Conservation (phyloP, 64 coral and sea anemone genomes). For the Exaiptasia diaphana region DNA sequence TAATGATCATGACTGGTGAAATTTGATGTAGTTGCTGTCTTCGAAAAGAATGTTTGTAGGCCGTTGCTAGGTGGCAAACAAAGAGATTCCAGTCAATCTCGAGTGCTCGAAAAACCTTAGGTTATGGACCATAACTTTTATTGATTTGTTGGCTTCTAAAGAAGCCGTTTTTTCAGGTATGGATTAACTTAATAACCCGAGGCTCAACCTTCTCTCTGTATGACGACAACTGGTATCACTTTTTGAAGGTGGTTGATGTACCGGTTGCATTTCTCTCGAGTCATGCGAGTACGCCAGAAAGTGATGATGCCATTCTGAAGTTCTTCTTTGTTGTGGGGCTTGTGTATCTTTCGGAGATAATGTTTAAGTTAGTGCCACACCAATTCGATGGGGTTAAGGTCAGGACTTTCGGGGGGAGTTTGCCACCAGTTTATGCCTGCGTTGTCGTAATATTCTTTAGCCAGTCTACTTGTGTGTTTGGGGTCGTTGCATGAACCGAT, state of each 20-base stretch:
- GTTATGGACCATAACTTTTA: too few species aligned
- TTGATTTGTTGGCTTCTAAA: too few species aligned
- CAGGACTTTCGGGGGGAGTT: neutral
- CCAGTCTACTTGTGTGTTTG: too few species aligned
- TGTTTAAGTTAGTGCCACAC: conserved; percentile 20
- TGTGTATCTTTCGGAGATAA: neutral
- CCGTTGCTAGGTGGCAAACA: too few species aligned
- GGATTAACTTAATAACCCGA: conserved; percentile 29
- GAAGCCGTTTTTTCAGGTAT: too few species aligned
- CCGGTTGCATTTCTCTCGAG: neutral
- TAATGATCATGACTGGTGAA: too few species aligned
- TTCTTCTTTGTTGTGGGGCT: conserved; percentile 2
- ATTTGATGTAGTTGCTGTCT: too few species aligned
- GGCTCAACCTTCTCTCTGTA: neutral
- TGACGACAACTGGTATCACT: neutral
- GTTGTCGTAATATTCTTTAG: too few species aligned
- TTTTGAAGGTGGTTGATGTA: conserved; percentile 23
- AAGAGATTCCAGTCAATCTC: too few species aligned
- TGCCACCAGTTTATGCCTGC: conserved; percentile 37
- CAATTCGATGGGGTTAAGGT: conserved; percentile 23
- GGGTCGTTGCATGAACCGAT: too few species aligned
- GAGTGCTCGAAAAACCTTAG: too few species aligned
- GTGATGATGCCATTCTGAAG: conserved; percentile 9
- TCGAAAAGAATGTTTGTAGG: too few species aligned
- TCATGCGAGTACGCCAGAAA: conserved; percentile 9